These are phyloP conservation scores for Lycocorax pyrrhopterus DNA, from an alignment of 2,113 vertebrate species.

Conservation along the genomic window DNA sequence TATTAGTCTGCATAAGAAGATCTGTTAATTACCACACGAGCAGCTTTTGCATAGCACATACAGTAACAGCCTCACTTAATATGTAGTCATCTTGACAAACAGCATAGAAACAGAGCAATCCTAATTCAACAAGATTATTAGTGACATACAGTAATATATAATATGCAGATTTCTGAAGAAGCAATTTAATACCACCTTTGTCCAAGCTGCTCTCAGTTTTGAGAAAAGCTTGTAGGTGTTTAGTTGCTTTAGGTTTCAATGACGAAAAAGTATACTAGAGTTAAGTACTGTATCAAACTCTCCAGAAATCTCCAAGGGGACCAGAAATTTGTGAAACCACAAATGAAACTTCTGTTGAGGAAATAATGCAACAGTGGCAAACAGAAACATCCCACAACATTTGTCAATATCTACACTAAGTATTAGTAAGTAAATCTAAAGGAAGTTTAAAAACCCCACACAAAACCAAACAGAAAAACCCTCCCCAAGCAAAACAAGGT, in stretches of 20 bases:
- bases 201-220: background rate
- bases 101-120: background rate
- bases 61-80: background rate
- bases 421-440: background rate
- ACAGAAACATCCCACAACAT: background rate
- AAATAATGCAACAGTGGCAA: background rate
- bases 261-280: background rate
- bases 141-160: background rate
- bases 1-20: background rate
- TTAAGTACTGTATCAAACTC: background rate
- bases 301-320: background rate
- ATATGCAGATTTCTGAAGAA: background rate
- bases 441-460: background rate
- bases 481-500: background rate
- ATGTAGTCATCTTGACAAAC: background rate
- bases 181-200: background rate
- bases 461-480: background rate
- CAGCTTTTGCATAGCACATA: background rate
- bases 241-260: background rate
- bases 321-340: background rate
- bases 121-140: background rate
- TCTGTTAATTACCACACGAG: conserved; percentile 31
- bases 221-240: background rate
- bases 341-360: background rate
- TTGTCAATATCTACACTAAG: background rate